Evolutionary conservation across 1,140 invertebrate genomes (phyloP), one percentile per base, ranked within the genome.

Genomic region (Solenopsis fugax): DNA sequence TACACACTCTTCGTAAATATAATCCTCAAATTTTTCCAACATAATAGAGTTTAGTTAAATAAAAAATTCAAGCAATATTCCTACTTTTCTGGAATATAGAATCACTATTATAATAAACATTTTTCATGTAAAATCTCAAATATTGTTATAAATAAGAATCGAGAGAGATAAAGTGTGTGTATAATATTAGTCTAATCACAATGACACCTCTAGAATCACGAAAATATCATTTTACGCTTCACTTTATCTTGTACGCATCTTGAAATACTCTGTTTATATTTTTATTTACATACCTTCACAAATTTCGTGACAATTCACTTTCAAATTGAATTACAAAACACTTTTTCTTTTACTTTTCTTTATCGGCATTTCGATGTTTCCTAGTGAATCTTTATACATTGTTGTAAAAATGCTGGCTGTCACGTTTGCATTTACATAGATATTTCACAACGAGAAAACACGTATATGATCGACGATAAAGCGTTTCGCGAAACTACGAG

Each of bases 401-500:
- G 41, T 18, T 18, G 10, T 13, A 2, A 82, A 81, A 64, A 45
- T 41, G 2, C 12, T 13, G n/a, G 18, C n/a, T 69, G 18, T 41
- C 29, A 24, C 41, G 6, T 56, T 7, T 1, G 5, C 29, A 18
- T 69, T 69, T 69, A 50, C 13, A 24, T 48, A 0, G 7, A 69
- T 52, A 65, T 52, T 67, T 80, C 24, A 21, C 24, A 2, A 60
- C 18, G 18, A 48, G 52, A 73, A 84, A 50, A 75, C 48, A 52
- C 21, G 4, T 12, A 6, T 9, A 24, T 34, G 50, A 58, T 76
- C 78, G 62, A 85, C 75, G 87, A 65, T 34, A 75, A 88, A 91
- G 73, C 84, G 37, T 18, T 80, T 89, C 75, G 73, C 67, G 87
- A 90, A 91, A 91, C 89, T 90, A 78, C 60, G 60, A 84, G 58